phyloP scores from a whole-genome alignment of 2,888 invertebrate species.

The Scaptomyza polygonia region DNA sequence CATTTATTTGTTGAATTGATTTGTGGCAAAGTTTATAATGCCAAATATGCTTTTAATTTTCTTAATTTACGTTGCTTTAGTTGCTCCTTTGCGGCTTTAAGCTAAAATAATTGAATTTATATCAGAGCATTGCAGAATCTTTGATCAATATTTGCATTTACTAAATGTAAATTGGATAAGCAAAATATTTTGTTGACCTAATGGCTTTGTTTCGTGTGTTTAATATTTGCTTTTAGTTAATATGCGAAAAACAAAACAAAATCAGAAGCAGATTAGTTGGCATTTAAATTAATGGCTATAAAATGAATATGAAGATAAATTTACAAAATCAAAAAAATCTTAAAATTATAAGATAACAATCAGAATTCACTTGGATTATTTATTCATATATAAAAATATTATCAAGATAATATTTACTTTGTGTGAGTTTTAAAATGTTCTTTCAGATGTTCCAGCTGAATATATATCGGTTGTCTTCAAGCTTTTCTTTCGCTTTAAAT shows the following conservation, averaged over 20 bases:
- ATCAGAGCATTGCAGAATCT: background rate
- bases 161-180: slow-evolving; percentile 23
- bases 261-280: too few relatives aligned
- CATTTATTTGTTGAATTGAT: background rate
- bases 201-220: background rate
- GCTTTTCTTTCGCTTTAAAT: too few relatives aligned
- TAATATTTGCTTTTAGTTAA: background rate
- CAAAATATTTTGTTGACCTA: slow-evolving; percentile 7
- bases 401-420: too few relatives aligned
- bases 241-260: background rate
- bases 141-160: slow-evolving; percentile 17
- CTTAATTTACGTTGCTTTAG: background rate
- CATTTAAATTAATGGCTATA: too few relatives aligned
- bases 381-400: too few relatives aligned
- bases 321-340: too few relatives aligned
- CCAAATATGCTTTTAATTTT: background rate
- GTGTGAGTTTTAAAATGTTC: too few relatives aligned
- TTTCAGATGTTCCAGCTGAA: too few relatives aligned
- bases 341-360: too few relatives aligned
- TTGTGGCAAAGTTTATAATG: background rate
- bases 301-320: too few relatives aligned
- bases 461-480: too few relatives aligned
- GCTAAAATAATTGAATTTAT: background rate
- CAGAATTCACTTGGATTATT: too few relatives aligned
- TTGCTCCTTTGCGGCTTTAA: background rate